Evolutionary conservation across 2,113 vertebrate species (phyloP), one percentile per base, ranked within the genome.

Genomic region (Sardina pilchardus): DNA sequence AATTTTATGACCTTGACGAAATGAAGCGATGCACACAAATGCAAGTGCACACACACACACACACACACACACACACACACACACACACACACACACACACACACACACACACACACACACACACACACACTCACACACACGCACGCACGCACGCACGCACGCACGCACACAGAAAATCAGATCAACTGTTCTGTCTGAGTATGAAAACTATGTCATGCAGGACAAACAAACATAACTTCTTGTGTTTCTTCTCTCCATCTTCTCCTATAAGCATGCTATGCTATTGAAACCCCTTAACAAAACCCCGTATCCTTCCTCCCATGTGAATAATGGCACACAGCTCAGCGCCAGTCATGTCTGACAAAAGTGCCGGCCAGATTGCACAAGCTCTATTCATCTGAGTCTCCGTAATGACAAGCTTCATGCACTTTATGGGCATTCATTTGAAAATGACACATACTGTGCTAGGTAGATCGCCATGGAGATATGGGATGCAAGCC

Each of bases 341-440:
- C 88, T 91, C 63, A 80, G 67, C 86, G 87, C 88, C 90, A 45
- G 81, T 81, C 81, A 24, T 81, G 84, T 86, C 83, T 81, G 71
- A 34, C 71, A 89, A 81, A 39, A 88, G 85, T 50, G 67, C 86
- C 89, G 53, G 88, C 85, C 56, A 39, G 36, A 39, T n/a, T 83
- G 21, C n/a, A 42, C 7, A 82, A 50, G 39, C 34, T 44, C 34
- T 56, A 10, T 86, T 53, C 63, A n/a, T 17, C 6, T 19, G 53
- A 24, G 17, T 45, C n/a, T 21, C n/a, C 26, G 19, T 86, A 9
- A 80, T 81, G 63, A 75, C 75, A 30, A 63, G 43, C 82, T 47
- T 84, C 43, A 34, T 48, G 26, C 63, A 78, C 34, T 78, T 56
- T 47, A 83, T 56, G 34, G 71, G 30, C 59, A 53, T 86, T 81